Conservation (phyloP, 2,113 vertebrate species). For the Galbula dea region DNA sequence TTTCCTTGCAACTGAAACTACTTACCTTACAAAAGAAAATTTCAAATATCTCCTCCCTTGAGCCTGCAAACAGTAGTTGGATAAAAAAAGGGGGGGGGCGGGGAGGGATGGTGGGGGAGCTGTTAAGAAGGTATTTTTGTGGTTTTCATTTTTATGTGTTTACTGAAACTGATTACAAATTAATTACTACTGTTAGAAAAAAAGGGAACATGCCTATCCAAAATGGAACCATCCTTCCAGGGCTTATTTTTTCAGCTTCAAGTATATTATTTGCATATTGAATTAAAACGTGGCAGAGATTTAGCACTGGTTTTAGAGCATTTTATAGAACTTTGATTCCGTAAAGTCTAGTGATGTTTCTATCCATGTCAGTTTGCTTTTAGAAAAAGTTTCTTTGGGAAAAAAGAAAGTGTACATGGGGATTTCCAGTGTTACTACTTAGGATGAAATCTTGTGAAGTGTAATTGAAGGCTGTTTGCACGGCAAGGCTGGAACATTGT, state of each 20-base stretch:
- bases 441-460: neutral
- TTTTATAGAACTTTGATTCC: neutral
- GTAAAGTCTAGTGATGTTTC: neutral
- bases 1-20: neutral
- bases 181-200: neutral
- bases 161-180: neutral
- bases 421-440: neutral
- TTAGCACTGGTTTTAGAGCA: neutral
- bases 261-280: neutral
- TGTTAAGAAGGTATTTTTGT: neutral
- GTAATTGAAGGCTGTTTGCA: neutral
- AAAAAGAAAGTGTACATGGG: neutral
- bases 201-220: neutral
- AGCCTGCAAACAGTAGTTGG: neutral
- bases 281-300: neutral
- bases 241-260: neutral
- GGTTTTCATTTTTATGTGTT: conserved; percentile 5
- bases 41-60: neutral
- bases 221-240: neutral
- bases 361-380: rapidly evolving
- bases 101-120: too few relatives aligned
- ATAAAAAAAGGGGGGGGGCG: neutral
- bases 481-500: neutral
- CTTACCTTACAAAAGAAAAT: neutral
- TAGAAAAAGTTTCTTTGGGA: neutral